These are phyloP conservation scores for Aphelenchoides besseyi DNA, from an alignment of 1,140 invertebrate species.

Conservation along the genomic window DNA sequence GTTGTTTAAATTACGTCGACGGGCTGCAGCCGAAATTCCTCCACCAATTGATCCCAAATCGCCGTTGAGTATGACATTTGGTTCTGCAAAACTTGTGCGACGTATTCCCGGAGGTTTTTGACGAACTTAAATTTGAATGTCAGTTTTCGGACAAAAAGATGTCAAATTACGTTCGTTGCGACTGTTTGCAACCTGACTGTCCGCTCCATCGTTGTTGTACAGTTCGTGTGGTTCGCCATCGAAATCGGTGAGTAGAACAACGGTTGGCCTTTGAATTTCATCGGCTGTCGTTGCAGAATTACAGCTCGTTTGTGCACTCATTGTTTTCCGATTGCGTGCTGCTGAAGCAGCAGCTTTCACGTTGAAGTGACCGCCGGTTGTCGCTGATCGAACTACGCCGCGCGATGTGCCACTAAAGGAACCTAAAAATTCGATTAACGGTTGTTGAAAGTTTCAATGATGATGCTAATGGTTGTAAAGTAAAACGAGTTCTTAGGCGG, in stretches of 20 bases:
- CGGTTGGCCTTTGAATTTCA: constrained; percentile 1
- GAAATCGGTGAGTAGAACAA: constrained; percentile 8
- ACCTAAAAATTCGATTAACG: constrained; percentile 7
- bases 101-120: not conserved
- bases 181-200: not conserved
- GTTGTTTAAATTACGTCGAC: too few species aligned
- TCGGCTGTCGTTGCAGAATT: not conserved
- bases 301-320: not conserved
- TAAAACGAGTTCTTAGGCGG: not conserved
- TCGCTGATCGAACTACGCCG: constrained; percentile 11
- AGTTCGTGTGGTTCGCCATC: not conserved
- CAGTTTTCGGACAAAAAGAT: not conserved
- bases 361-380: not conserved
- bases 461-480: not conserved
- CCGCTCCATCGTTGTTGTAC: not conserved
- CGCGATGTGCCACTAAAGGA: not conserved
- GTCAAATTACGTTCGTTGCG: not conserved
- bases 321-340: not conserved
- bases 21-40: not conserved
- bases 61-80: not conserved
- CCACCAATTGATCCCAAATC: not conserved
- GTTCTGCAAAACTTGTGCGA: constrained; percentile 5
- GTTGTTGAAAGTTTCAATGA: not conserved
- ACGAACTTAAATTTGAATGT: not conserved
- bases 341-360: not conserved